Evolutionary conservation across 2,113 vertebrate genomes (phyloP), one percentile per base, ranked within the genome.

Genomic region (Antigone vipio): DNA sequence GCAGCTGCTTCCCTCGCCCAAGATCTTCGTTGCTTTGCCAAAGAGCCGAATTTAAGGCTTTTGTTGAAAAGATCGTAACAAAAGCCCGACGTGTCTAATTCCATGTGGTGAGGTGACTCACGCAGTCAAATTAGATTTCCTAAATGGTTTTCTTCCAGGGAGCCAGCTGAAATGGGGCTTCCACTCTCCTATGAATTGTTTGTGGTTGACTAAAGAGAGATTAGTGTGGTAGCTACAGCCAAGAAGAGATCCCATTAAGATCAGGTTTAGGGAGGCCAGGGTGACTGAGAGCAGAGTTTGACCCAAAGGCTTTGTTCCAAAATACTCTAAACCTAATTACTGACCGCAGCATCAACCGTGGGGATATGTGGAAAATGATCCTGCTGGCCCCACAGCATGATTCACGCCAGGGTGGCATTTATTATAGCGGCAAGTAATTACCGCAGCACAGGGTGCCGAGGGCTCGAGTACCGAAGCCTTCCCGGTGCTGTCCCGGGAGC

Each of bases 171-270:
- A 91, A 79, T 10, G 12, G 94, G 91, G 81, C 89, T 97, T 95
- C 95, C 89, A 85, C 82, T 95, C 69, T 80, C 91, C 87, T 76
- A 5, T n/a, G 93, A 96, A 63, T 64, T 93, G 92, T 94, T 95
- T 96, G 97, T 23, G 92, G 95, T 78, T 94, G 76, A 76, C 91
- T 93, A 62, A 87, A 62, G 71, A 62, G 87, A 92, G 88, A 95
- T 96, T 82, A 97, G 78, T 2, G 3, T 32, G 42, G 69, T 9
- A 69, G 91, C 83, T 72, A 35, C 76, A 35, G 96, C 97, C 95
- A 96, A 95, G 91, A 84, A 60, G 94, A 96, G 88, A 96, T 92
- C 95, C 96, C 89, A 76, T 96, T 94, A 92, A 97, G 92, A 91
- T 95, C 92, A 66, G 77, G 58, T 66, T 62, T 68, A 89, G 82